A percentile compares a stretch with the other conserved stretches of the same genome.
Evolutionary conservation across 2,113 vertebrate species (phyloP).

Genomic region (Pampusana beccarii): DNA sequence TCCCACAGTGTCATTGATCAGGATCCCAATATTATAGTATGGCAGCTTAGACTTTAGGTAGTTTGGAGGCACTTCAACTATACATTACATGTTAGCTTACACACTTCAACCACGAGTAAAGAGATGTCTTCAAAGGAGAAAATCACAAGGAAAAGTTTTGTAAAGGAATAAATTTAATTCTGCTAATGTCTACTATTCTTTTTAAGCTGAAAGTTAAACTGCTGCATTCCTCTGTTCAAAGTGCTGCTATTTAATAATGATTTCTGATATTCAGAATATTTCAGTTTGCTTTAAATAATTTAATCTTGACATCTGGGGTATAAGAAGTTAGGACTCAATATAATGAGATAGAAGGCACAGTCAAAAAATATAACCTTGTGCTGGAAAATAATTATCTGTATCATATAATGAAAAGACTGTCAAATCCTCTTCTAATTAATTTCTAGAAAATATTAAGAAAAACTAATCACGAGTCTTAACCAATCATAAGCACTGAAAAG

Average conservation of each 20-base stretch:
- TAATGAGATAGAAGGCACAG: not conserved
- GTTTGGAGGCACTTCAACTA: not conserved
- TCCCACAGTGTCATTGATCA: not conserved
- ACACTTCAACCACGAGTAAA: not conserved
- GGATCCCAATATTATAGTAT: not conserved
- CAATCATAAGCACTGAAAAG: not conserved
- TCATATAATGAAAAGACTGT: not conserved
- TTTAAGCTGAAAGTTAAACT: not conserved
- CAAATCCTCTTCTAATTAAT: not conserved
- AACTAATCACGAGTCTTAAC: not conserved
- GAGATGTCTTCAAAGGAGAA: not conserved
- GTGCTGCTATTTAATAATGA: not conserved
- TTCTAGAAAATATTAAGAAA: not conserved
- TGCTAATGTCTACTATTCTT: not conserved
- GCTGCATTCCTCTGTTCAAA: not conserved
- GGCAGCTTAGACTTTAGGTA: not conserved
- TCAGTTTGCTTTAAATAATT: not conserved
- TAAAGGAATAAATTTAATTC: not conserved
- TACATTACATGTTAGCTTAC: not conserved
- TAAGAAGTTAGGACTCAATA: not conserved
- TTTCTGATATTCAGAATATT: not conserved
- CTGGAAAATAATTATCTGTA: not conserved
- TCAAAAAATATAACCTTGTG: not conserved
- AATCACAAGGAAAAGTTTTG: not conserved
- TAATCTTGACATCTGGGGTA: not conserved